Evolutionary conservation across 2,888 invertebrate genomes (phyloP).

Genomic region (Parnassius orleans): DNA sequence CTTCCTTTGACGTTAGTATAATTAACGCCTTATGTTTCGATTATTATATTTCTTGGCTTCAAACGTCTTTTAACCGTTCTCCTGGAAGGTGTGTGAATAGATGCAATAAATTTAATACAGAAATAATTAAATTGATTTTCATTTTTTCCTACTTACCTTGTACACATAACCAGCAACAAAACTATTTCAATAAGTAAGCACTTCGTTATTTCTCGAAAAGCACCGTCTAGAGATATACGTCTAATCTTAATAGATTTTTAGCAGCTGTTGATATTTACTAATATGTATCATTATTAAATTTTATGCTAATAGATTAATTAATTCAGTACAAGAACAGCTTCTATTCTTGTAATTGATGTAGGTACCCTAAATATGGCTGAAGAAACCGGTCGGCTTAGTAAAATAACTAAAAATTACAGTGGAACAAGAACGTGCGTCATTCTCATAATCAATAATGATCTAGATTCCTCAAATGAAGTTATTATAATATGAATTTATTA

Average conservation of each 20-base stretch:
- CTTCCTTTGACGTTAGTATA: slow-evolving; percentile 8
- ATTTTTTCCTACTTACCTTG: slow-evolving; percentile 30
- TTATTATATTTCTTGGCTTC: slow-evolving; percentile 50
- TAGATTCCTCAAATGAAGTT: no score
- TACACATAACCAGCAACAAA: not conserved
- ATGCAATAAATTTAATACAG: slow-evolving; percentile 82
- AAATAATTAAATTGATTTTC: slow-evolving; percentile 53
- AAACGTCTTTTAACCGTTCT: slow-evolving; percentile 64
- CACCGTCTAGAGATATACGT: not conserved
- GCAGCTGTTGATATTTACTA: no score
- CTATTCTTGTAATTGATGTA: no score
- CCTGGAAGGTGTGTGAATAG: slow-evolving; percentile 82
- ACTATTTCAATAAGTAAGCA: not conserved
- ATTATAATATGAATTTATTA: no score
- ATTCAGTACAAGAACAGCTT: no score
- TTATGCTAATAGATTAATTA: no score
- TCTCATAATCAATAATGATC: no score
- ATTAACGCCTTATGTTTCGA: slow-evolving; percentile 17
- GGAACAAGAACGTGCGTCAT: no score
- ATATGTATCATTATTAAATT: no score
- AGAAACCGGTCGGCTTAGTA: no score
- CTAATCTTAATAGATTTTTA: not conserved
- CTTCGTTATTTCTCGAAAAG: not conserved
- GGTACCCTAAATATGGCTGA: no score
- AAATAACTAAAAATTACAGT: no score